A percentile compares a stretch with the other conserved stretches of the same genome.
Conservation (phyloP, 2,888 invertebrate species). For the Nymphalis polychloros region DNA sequence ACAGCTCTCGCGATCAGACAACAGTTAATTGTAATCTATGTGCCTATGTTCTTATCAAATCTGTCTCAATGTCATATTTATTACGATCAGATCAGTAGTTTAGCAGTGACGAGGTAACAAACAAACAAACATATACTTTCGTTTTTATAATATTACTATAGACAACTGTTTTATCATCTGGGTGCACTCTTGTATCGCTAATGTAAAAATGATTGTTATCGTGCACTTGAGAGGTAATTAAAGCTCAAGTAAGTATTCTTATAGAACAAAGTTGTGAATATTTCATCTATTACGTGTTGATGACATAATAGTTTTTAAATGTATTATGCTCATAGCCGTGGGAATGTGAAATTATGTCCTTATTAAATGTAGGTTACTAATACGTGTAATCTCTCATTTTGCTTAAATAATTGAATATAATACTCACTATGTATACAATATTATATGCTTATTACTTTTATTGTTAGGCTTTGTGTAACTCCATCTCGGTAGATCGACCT, state of each 20-base stretch:
- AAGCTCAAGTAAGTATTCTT: constrained; percentile 21
- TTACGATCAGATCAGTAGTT: not conserved
- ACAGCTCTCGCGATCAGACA: too few relatives aligned
- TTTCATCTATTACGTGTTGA: constrained; percentile 28
- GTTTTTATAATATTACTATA: not conserved
- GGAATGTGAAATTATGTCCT: constrained; percentile 32
- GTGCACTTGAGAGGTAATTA: constrained; percentile 25
- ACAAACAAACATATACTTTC: too few relatives aligned
- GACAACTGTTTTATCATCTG: constrained; percentile 5
- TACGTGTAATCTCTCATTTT: not conserved
- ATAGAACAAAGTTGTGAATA: constrained; percentile 26
- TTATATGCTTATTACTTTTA: too few relatives aligned
- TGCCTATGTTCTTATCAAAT: too few relatives aligned
- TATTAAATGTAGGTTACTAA: constrained; percentile 32
- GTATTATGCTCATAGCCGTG: constrained; percentile 30
- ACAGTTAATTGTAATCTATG: too few relatives aligned
- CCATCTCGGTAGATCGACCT: too few relatives aligned
- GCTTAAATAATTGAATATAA: not conserved
- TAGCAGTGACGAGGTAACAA: too few relatives aligned
- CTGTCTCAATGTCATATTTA: not conserved
- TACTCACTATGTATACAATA: too few relatives aligned
- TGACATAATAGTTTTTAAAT: constrained; percentile 37
- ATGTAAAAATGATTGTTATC: constrained; percentile 26
- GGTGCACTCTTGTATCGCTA: constrained; percentile 9
- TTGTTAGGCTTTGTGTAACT: too few relatives aligned